Percentiles rank a stretch among this genome's conserved stretches.
Evolutionary conservation across 2,888 invertebrate species (phyloP).

Genomic region (Timema cristinae): DNA sequence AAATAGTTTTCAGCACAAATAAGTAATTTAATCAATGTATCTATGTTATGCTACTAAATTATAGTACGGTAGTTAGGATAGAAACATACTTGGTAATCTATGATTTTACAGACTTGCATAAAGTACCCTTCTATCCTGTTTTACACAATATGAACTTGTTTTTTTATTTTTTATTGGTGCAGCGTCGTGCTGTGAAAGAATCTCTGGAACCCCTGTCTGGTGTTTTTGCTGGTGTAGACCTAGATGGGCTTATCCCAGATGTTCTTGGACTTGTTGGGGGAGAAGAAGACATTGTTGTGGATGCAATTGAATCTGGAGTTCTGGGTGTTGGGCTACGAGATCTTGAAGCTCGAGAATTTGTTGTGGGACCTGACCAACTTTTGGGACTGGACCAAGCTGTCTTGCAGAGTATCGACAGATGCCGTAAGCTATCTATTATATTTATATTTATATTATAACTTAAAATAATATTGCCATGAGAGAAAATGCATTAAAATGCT

Average conservation of each 20-base stretch:
- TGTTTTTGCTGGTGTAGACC: slow-evolving; percentile 26
- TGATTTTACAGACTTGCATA: background rate
- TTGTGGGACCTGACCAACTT: slow-evolving; percentile 72
- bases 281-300: slow-evolving; percentile 72
- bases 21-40: no score
- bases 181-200: slow-evolving; percentile 59
- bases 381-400: slow-evolving; percentile 88
- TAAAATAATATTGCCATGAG: no score
- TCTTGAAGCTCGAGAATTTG: slow-evolving; percentile 54
- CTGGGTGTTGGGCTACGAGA: slow-evolving; percentile 33
- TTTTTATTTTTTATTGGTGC: slow-evolving; percentile 30
- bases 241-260: slow-evolving; percentile 20
- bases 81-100: no score
- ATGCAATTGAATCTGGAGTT: slow-evolving; percentile 50
- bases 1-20: no score
- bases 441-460: no score
- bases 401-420: slow-evolving; percentile 85
- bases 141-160: background rate
- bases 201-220: slow-evolving; percentile 47
- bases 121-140: background rate
- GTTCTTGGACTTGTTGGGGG: slow-evolving; percentile 49
- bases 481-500: no score
- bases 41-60: no score
- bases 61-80: no score
- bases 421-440: slow-evolving; percentile 52